These are phyloP conservation scores for Xestia rhomboidea DNA, from an alignment of 2,888 invertebrate species.

Conservation along the genomic window DNA sequence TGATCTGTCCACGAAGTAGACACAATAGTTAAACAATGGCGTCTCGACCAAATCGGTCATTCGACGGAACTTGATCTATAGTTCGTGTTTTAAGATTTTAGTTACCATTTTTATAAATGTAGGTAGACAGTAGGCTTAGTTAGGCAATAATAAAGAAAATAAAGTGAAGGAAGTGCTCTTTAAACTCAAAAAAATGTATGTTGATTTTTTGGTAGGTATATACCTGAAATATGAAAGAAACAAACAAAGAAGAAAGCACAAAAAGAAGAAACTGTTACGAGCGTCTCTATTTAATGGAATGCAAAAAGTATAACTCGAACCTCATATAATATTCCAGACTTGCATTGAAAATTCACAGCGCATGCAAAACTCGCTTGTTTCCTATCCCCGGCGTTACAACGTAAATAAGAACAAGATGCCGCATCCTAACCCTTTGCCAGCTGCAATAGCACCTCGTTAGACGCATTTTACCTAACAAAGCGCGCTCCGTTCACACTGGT, in stretches of 20 bases:
- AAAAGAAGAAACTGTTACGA: slow-evolving; percentile 12
- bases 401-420: slow-evolving; percentile 70
- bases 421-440: slow-evolving; percentile 64
- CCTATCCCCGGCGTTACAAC: slow-evolving; percentile 62
- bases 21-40: no score
- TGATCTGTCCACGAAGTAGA: no score
- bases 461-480: slow-evolving; percentile 73
- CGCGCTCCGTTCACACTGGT: slow-evolving; percentile 67
- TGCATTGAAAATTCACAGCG: slow-evolving; percentile 64
- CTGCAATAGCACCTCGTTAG: slow-evolving; percentile 71
- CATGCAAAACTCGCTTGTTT: slow-evolving; percentile 66
- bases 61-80: no score
- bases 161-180: background rate
- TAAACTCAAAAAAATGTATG: slow-evolving; percentile 20
- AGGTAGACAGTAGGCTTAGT: background rate
- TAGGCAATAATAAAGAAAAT: slow-evolving; percentile 6
- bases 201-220: slow-evolving; percentile 29
- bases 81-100: background rate
- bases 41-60: no score
- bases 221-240: slow-evolving; percentile 7
- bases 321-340: slow-evolving; percentile 66
- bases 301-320: slow-evolving; percentile 64
- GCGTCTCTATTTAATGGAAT: slow-evolving; percentile 38
- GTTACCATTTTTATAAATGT: background rate
- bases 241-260: slow-evolving; percentile 11